These are phyloP conservation scores for Idaea aversata DNA, from an alignment of 2,888 invertebrate species.

Conservation along the genomic window DNA sequence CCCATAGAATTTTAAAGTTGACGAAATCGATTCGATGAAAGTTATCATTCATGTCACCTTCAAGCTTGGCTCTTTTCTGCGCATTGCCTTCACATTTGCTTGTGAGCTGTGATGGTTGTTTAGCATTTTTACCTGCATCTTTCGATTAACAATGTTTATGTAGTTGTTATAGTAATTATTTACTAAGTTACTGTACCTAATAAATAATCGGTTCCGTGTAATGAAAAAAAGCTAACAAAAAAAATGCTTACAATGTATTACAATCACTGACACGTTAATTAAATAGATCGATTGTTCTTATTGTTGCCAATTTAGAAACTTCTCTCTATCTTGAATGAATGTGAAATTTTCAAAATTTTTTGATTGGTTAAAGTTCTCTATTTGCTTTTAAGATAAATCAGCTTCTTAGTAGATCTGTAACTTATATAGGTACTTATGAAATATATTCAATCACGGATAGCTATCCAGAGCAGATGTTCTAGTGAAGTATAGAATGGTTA, in stretches of 20 bases:
- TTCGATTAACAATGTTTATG: constrained; percentile 48
- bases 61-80: constrained; percentile 51
- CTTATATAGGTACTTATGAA: constrained; percentile 77
- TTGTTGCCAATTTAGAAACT: constrained; percentile 16
- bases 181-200: constrained; percentile 57
- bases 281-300: constrained; percentile 16
- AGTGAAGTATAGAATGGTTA: constrained; percentile 26
- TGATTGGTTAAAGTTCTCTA: constrained; percentile 64
- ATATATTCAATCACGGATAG: constrained; percentile 47
- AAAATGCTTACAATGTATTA: constrained; percentile 29
- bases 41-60: constrained; percentile 66
- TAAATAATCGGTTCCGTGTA: constrained; percentile 32
- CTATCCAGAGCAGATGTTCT: constrained; percentile 38
- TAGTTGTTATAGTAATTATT: constrained; percentile 54
- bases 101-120: constrained; percentile 73
- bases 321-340: constrained; percentile 13
- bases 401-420: constrained; percentile 78
- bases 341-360: constrained; percentile 35
- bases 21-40: constrained; percentile 32
- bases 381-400: constrained; percentile 71
- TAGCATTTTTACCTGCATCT: constrained; percentile 57
- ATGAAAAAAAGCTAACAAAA: constrained; percentile 34
- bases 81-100: constrained; percentile 65
- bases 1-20: constrained; percentile 33
- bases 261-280: constrained; percentile 19